phyloP scores from a whole-genome alignment of 2,797 vertebrate genomes.

The Platalea minor region DNA sequence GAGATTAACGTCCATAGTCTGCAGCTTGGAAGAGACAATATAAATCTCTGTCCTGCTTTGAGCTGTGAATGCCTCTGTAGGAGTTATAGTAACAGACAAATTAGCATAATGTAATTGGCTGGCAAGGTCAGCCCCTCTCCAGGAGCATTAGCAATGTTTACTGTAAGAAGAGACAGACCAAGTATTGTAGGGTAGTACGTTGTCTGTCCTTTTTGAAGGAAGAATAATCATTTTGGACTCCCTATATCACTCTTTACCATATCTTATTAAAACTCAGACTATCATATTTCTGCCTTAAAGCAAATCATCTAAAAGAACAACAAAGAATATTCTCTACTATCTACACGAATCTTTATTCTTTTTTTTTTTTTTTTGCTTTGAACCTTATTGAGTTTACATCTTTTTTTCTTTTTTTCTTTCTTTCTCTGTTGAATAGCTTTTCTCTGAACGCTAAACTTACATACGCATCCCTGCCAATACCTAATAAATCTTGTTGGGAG shows the following conservation, averaged over 20 bases:
- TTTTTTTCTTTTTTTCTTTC: too few species aligned
- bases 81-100: conserved; percentile 70
- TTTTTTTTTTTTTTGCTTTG: not conserved
- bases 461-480: not conserved
- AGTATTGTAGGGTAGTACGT: conserved; percentile 1
- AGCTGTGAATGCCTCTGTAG: conserved; percentile 57
- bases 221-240: conserved; percentile 17
- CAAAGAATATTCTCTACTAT: not conserved
- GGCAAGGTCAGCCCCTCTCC: conserved; percentile 65
- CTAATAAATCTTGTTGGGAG: not conserved
- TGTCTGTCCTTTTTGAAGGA: conserved; percentile 30
- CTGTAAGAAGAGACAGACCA: conserved; percentile 50
- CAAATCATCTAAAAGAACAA: not conserved
- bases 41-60: conserved; percentile 64
- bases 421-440: not conserved
- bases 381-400: not conserved
- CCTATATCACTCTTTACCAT: not conserved
- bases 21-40: conserved; percentile 46
- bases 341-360: not conserved
- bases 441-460: not conserved
- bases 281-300: conserved; percentile 43
- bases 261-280: not conserved
- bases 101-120: conserved; percentile 74
- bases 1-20: conserved; percentile 54
- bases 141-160: conserved; percentile 59